Percentiles rank a stretch among this genome's conserved stretches.
These are phyloP conservation scores for Ictidomys tridecemlineatus DNA, from an alignment of 2,113 vertebrate genomes.

Conservation along the genomic window DNA sequence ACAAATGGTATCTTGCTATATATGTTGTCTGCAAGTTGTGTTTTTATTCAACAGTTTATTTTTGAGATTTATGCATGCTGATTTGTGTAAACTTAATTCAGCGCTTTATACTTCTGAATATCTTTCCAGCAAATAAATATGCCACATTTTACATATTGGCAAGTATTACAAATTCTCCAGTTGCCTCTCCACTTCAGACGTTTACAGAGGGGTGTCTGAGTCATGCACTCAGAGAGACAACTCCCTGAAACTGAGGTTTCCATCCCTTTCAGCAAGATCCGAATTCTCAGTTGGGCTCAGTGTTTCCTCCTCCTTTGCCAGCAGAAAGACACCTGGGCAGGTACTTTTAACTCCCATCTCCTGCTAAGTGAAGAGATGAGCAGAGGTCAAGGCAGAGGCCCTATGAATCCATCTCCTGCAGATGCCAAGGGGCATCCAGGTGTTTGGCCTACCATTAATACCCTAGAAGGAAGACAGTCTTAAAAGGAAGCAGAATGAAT, in stretches of 20 bases:
- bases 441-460: neutral
- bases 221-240: neutral
- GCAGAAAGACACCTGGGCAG: neutral
- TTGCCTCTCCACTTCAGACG: neutral
- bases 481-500: neutral
- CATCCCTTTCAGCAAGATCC: neutral
- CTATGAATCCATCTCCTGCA: neutral
- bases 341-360: neutral
- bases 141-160: neutral
- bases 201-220: neutral
- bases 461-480: neutral
- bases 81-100: conserved; percentile 48
- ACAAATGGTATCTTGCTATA: neutral
- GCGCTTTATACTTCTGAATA: conserved; percentile 49
- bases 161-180: neutral
- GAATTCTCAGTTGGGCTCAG: neutral
- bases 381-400: neutral
- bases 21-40: conserved; percentile 11
- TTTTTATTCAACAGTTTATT: conserved; percentile 42
- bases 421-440: neutral
- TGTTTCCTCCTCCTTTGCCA: neutral
- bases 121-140: conserved; percentile 43
- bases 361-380: neutral
- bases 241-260: conserved; percentile 21
- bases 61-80: conserved; percentile 38